These are phyloP conservation scores for pig (Sus scrofa) DNA, from an alignment of 2,113 vertebrate genomes.

Conservation along the genomic window T2T-Sscrofa CM000830.6:106153501-106154000, in stretches of 20 bases:
- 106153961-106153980: conserved; percentile 50
- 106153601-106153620: too few species aligned
- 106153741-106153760: conserved; percentile 41
- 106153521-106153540: too few species aligned
- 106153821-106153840: neutral
- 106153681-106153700: too few species aligned
- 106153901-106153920: conserved; percentile 54
- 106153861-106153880: conserved; percentile 43
- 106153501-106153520: too few species aligned
- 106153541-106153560: too few species aligned
- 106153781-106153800: neutral
- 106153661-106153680: too few species aligned
- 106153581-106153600: too few species aligned
- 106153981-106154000: conserved; percentile 12
- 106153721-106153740: conserved; percentile 49
- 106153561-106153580: too few species aligned
- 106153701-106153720: too few species aligned
- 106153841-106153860: conserved; percentile 53
- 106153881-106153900: conserved; percentile 47
- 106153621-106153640: too few species aligned
- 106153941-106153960: conserved; percentile 51
- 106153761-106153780: conserved; percentile 31
- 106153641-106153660: too few species aligned
- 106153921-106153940: conserved; percentile 45
- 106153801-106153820: conserved; percentile 53